Base-by-base conservation (phyloP, 2,113 vertebrate genomes). In the Spilogale gracilis region DNA sequence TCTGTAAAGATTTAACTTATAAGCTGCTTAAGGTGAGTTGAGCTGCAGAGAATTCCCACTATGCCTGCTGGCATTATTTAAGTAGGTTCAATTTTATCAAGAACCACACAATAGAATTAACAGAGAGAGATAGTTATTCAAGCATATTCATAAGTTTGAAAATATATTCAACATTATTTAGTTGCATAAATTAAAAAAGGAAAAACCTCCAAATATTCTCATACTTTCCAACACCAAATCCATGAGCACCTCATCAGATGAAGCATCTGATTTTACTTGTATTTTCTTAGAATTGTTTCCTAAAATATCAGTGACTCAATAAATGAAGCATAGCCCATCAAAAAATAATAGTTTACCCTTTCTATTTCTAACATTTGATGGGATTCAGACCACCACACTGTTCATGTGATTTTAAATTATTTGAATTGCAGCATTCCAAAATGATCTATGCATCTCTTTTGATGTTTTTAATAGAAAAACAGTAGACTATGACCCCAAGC, bases 381-480 rank as follows among this genome's bases (percentile, higher is more conserved):
- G 85, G 65, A 88, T 86, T 79, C 65, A 82, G 18, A 69, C 45
- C 8, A 65, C 20, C 12, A 58, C 12, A 27, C n/a, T 54, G 3
- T 61, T 85, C 93, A n/a, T 16, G 61, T 2, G 3, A 52, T 80
- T 86, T 91, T 81, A 80, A 85, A 54, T n/a, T 63, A 89, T 82
- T 76, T 83, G 58, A 7, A 0, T 78, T 96, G 38, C 18, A 13
- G 71, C 58, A 10, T 63, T 92, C 78, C 84, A 50, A 76, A 97
- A 50, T 89, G 52, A 92, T 12, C 93, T 5, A 52, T 79, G 27
- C 52, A 54, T 96, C 60, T 94, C 54, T 86, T 61, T 56, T 84
- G 38, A 88, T 97, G 0, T 83, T 63, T 95, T 54, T 54, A 79
- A 87, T 94, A 99, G 99, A 98, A 98, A 97, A 97, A 98, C 97